These are phyloP conservation scores for Pterophyllum scalare DNA, from an alignment of 2,113 vertebrate genomes.

Conservation along the genomic window DNA sequence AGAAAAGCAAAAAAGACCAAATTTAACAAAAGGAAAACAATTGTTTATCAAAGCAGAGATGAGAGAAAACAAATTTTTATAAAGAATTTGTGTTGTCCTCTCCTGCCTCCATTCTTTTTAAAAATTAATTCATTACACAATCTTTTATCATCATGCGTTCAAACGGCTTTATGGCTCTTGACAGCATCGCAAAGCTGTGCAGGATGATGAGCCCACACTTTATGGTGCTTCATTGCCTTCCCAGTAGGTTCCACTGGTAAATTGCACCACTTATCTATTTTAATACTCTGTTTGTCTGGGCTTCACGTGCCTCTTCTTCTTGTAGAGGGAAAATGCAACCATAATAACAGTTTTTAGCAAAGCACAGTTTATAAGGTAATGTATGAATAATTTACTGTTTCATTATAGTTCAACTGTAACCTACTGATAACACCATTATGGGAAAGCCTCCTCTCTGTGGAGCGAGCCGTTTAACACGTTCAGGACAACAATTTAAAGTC, in stretches of 20 bases:
- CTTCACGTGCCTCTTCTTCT: neutral
- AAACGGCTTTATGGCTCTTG: constrained; percentile 6
- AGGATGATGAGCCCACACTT: neutral
- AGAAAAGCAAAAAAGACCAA: neutral
- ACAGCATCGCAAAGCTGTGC: neutral
- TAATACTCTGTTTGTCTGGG: neutral
- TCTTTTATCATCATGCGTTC: constrained; percentile 15
- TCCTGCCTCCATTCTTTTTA: constrained; percentile 12
- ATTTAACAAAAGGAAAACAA: neutral
- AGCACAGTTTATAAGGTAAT: neutral
- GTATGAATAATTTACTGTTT: neutral
- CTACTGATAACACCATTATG: neutral
- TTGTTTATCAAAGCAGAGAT: neutral
- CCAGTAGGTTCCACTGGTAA: neutral
- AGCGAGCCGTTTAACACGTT: neutral
- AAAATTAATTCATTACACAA: neutral
- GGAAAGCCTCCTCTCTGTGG: neutral
- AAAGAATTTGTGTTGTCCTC: constrained; percentile 6
- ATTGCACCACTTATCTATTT: neutral
- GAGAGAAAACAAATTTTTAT: constrained; percentile 1
- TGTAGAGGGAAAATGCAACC: neutral
- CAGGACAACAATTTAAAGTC: neutral
- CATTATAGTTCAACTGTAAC: neutral
- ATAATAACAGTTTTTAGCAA: neutral
- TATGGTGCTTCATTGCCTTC: neutral